Percentiles rank a stretch among this genome's conserved stretches.
These are phyloP conservation scores for Phrynosoma blainvillii DNA, from an alignment of 2,113 vertebrate species.

Conservation along the genomic window DNA sequence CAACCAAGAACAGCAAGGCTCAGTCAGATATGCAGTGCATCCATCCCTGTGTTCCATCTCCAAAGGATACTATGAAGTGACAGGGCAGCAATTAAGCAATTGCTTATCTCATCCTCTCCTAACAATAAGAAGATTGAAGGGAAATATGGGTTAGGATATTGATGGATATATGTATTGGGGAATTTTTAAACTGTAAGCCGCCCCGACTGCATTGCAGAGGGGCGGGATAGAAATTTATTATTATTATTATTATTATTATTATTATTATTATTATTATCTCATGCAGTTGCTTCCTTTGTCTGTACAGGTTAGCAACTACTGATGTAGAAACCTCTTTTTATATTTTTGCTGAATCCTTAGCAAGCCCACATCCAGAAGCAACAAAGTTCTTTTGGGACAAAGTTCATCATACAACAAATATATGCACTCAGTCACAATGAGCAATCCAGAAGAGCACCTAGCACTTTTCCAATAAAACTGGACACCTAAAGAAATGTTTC, in stretches of 20 bases:
- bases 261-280: too few species aligned
- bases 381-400: neutral
- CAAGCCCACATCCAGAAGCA: neutral
- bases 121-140: neutral
- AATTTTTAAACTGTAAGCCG: too few species aligned
- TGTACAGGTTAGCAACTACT: neutral
- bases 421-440: neutral
- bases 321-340: neutral
- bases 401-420: neutral
- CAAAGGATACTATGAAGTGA: neutral
- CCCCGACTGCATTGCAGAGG: too few species aligned
- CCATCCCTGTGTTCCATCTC: neutral
- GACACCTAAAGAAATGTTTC: neutral
- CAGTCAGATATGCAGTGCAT: neutral
- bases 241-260: too few species aligned
- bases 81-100: neutral
- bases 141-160: too few species aligned
- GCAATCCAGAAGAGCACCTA: slow-evolving; percentile 4
- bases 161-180: too few species aligned
- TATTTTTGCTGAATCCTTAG: neutral
- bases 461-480: neutral
- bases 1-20: neutral
- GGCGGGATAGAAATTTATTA: too few species aligned
- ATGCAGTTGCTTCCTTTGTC: neutral
- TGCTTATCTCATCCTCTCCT: neutral